Evolutionary conservation across 2,888 invertebrate genomes (phyloP).

Genomic region (Acanthacorydalis orientalis): DNA sequence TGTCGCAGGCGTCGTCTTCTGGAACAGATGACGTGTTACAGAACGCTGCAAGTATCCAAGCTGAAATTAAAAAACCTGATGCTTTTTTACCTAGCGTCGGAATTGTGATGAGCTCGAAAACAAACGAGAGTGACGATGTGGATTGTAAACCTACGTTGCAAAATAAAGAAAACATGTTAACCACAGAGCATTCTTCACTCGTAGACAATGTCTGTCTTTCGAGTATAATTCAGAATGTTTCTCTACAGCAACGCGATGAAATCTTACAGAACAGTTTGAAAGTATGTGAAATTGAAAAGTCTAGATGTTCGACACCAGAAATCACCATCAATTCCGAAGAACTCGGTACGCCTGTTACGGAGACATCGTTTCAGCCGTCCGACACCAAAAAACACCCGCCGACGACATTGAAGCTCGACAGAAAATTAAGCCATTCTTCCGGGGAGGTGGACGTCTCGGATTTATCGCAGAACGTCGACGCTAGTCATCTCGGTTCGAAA

Average conservation of each 20-base stretch:
- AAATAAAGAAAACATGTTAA: conserved; percentile 27
- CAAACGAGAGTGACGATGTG: conserved; percentile 1
- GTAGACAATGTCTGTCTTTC: conserved; percentile 24
- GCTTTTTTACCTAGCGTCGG: conserved; percentile 46
- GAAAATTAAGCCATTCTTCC: conserved; percentile 53
- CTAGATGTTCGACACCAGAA: conserved; percentile 39
- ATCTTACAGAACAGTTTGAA: neutral
- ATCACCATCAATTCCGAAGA: conserved; percentile 30
- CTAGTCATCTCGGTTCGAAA: conserved; percentile 10
- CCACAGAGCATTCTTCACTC: conserved; percentile 16
- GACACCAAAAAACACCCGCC: conserved; percentile 29
- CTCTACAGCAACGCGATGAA: conserved; percentile 16
- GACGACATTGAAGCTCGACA: conserved; percentile 34
- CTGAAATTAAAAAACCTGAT: conserved; percentile 16
- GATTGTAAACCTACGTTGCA: conserved; percentile 19
- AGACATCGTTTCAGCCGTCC: conserved; percentile 21
- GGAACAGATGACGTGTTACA: neutral
- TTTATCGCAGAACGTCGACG: conserved; percentile 8
- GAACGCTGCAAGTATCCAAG: neutral
- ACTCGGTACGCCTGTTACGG: conserved; percentile 4
- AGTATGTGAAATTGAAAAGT: neutral
- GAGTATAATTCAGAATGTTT: conserved; percentile 25
- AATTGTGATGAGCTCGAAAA: conserved; percentile 35
- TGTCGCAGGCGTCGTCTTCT: neutral
- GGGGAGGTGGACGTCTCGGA: conserved; percentile 38